A percentile compares a stretch with the other conserved stretches of the same genome.
These are phyloP conservation scores for Scaptomyza montana DNA, from an alignment of 1,140 invertebrate genomes.

Conservation along the genomic window DNA sequence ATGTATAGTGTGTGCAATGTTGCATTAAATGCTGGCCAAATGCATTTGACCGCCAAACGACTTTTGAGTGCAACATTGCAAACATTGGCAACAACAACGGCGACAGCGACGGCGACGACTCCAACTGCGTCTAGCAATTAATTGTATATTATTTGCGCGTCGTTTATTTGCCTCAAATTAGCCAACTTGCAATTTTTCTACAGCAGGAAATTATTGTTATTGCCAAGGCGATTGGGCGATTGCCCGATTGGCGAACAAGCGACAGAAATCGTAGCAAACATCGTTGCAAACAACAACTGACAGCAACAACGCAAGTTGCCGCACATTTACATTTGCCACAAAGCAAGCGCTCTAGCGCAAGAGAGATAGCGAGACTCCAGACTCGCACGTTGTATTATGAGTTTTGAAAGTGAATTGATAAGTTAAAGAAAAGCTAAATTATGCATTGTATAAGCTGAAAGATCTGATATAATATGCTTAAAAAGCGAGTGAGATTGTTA, in stretches of 20 bases:
- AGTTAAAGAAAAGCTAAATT: constrained; percentile 13
- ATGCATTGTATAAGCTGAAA: constrained; percentile 1
- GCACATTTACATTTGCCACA: constrained; percentile 41
- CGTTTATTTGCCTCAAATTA: constrained; percentile 79
- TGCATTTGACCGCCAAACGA: constrained; percentile 49
- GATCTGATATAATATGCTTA: constrained; percentile 9
- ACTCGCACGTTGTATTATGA: constrained; percentile 14
- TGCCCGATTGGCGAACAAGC: constrained; percentile 21
- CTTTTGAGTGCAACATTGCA: constrained; percentile 30
- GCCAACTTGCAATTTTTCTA: constrained; percentile 78
- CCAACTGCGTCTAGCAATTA: constrained; percentile 65
- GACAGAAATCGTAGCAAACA: constrained; percentile 39
- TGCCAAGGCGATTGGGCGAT: constrained; percentile 54
- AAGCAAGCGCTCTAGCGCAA: neutral
- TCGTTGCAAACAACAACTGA: constrained; percentile 8
- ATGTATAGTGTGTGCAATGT: constrained; percentile 13
- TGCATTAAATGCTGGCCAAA: constrained; percentile 40
- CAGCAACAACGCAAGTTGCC: constrained; percentile 2
- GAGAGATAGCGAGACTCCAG: constrained; percentile 2
- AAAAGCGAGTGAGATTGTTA: neutral
- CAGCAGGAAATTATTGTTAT: constrained; percentile 76
- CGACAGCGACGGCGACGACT: constrained; percentile 18
- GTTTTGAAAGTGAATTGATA: constrained; percentile 44
- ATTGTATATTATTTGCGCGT: constrained; percentile 81
- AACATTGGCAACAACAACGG: neutral